phyloP scores from a whole-genome alignment of 2,113 vertebrate genomes.

The Paramisgurnus dabryanus region DNA sequence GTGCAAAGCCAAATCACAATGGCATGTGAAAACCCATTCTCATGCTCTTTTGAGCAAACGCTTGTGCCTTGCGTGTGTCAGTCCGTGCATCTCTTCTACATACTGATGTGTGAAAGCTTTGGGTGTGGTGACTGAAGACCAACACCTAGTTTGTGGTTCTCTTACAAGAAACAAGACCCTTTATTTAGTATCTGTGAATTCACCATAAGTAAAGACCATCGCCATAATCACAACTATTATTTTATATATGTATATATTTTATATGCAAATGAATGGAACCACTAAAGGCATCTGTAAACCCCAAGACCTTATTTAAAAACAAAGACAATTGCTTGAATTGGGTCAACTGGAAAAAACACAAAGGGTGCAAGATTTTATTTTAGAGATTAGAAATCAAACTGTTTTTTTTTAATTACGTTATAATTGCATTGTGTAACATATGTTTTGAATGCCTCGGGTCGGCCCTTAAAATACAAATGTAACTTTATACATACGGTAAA shows the following conservation, averaged over 20 bases:
- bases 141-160: constrained; percentile 19
- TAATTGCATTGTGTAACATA: no score
- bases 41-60: background rate
- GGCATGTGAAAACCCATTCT: constrained; percentile 33
- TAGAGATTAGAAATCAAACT: no score
- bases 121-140: constrained; percentile 12
- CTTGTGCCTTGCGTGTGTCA: background rate
- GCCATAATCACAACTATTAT: background rate
- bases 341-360: background rate
- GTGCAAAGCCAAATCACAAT: constrained; percentile 1
- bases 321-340: background rate
- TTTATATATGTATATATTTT: background rate
- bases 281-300: background rate
- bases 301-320: background rate
- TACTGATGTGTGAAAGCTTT: constrained; percentile 29
- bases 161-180: constrained; percentile 31
- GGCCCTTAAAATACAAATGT: background rate
- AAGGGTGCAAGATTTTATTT: background rate
- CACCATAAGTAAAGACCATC: background rate
- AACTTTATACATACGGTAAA: background rate
- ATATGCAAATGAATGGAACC: background rate
- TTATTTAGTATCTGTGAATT: background rate
- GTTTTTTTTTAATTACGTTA: no score
- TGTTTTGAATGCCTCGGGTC: no score
- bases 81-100: background rate